Percentiles rank a stretch among this genome's conserved stretches.
phyloP scores from a whole-genome alignment of 2,797 vertebrate genomes.

The Tiaroga cobitis region DNA sequence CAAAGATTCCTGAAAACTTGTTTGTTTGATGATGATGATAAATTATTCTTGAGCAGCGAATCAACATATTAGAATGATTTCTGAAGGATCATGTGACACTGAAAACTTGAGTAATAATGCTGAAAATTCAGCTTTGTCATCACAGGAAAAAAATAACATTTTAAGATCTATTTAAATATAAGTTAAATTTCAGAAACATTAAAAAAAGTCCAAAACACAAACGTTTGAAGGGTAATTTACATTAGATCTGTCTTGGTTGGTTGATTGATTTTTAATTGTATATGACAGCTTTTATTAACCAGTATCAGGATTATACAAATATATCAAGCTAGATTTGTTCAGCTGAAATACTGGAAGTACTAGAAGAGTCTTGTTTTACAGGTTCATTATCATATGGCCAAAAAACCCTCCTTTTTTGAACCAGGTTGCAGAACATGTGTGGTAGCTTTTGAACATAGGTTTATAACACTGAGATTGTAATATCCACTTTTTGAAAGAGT shows the following conservation, averaged over 20 bases:
- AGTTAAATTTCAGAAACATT: not conserved
- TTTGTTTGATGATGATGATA: not conserved
- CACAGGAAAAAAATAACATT: not conserved
- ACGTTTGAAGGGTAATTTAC: not conserved
- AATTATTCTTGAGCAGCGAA: not conserved
- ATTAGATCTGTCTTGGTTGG: not conserved
- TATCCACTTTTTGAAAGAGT: not conserved
- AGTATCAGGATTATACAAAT: not conserved
- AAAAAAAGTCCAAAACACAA: not conserved
- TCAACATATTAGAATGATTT: not conserved
- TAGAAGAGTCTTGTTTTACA: constrained; percentile 1
- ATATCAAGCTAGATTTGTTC: not conserved
- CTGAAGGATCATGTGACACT: not conserved
- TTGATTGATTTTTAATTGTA: not conserved
- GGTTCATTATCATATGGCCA: not conserved
- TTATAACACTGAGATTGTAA: not conserved
- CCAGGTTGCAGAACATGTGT: not conserved
- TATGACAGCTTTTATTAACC: not conserved
- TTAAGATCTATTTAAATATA: not conserved
- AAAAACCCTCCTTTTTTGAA: not conserved
- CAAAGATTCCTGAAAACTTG: not conserved
- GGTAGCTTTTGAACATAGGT: not conserved
- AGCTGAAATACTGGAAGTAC: not conserved
- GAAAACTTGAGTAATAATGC: not conserved
- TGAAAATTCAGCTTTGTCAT: not conserved